A percentile compares a stretch with the other conserved stretches of the same genome.
phyloP scores from a whole-genome alignment of 2,797 vertebrate species.

The Diceros bicornis region DNA sequence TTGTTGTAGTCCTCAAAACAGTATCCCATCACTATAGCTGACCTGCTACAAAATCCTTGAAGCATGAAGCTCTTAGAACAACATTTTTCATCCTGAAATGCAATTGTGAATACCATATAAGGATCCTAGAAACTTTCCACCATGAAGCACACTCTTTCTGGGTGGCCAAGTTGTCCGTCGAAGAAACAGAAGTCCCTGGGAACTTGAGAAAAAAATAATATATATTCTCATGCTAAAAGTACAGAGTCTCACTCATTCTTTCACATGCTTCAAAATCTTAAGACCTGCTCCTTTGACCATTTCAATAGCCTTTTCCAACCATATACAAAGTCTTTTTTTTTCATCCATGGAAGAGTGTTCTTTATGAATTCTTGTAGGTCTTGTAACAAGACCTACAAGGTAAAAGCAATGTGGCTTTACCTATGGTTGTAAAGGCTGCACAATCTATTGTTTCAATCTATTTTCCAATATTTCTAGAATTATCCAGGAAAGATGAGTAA shows the following conservation, averaged over 20 bases:
- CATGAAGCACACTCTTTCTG: background rate
- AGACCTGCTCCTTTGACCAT: background rate
- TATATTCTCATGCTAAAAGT: background rate
- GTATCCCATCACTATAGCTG: background rate
- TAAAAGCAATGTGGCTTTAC: background rate
- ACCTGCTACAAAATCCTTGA: background rate
- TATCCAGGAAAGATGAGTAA: background rate
- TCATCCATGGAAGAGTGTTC: background rate
- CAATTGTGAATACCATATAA: background rate
- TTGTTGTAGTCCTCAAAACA: background rate
- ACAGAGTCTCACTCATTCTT: background rate
- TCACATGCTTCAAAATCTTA: background rate
- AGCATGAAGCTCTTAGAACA: background rate
- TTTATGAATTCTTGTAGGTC: background rate
- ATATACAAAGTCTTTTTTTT: background rate
- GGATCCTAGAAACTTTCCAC: background rate
- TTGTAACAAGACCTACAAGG: too few species aligned
- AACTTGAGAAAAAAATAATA: background rate
- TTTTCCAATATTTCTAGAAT: background rate
- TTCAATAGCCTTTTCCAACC: background rate
- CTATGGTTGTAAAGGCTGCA: background rate
- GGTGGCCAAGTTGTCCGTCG: background rate
- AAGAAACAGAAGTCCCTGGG: background rate
- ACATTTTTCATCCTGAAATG: background rate
- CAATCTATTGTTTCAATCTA: background rate